Evolutionary conservation across 2,797 vertebrate genomes (phyloP).

Genomic region (Philypnodon macrostomus): DNA sequence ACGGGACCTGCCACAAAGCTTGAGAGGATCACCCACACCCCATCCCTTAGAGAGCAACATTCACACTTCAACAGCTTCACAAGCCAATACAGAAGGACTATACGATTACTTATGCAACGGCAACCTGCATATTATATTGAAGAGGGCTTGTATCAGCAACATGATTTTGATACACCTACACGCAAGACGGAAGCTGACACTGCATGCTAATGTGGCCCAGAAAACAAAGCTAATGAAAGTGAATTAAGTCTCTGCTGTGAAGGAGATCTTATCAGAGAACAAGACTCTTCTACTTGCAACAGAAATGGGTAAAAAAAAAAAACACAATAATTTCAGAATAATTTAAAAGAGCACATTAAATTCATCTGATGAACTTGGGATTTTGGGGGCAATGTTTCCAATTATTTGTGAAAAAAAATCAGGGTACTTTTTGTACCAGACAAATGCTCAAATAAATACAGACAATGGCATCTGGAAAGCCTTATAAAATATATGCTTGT

Average conservation of each 20-base stretch:
- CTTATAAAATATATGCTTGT: too few relatives aligned
- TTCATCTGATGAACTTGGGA: slow-evolving; percentile 2
- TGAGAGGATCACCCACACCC: slow-evolving; percentile 65
- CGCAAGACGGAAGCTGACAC: slow-evolving; percentile 20
- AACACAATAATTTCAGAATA: background rate
- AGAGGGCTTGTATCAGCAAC: slow-evolving; percentile 44
- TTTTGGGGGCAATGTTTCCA: too few relatives aligned
- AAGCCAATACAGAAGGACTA: slow-evolving; percentile 33
- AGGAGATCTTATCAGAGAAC: slow-evolving; percentile 37
- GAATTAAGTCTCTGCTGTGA: slow-evolving; percentile 54
- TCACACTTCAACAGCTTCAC: slow-evolving; percentile 35
- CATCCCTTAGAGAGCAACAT: slow-evolving; percentile 47
- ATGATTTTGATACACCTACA: slow-evolving; percentile 53
- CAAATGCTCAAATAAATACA: too few relatives aligned
- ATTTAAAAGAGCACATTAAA: background rate
- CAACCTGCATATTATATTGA: slow-evolving; percentile 50
- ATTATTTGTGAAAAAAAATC: too few relatives aligned
- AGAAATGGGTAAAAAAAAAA: too few relatives aligned
- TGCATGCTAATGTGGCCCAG: slow-evolving; percentile 51
- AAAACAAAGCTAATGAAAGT: slow-evolving; percentile 62
- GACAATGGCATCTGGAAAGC: too few relatives aligned
- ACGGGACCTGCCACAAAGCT: slow-evolving; percentile 59
- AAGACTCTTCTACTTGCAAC: too few relatives aligned
- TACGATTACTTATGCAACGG: slow-evolving; percentile 48
- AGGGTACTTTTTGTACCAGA: too few relatives aligned